A percentile compares a stretch with the other conserved stretches of the same genome.
Conservation (phyloP, 2,797 vertebrate species). For the Rousettus madagascariensis region DNA sequence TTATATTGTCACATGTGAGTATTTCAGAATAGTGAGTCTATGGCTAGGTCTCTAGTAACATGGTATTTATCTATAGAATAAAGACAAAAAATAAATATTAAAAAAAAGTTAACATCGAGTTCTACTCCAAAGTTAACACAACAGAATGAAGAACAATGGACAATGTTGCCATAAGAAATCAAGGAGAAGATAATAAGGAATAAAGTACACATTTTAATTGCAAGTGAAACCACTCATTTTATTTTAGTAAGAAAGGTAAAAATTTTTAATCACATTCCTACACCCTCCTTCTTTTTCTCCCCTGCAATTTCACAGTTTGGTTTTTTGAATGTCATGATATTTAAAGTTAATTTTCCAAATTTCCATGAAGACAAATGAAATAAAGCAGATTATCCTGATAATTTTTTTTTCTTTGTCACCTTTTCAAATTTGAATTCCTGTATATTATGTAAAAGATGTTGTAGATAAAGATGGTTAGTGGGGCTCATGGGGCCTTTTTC, state of each 20-base stretch:
- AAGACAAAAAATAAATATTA: neutral
- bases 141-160: neutral
- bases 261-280: slow-evolving; percentile 42
- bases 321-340: slow-evolving; percentile 74
- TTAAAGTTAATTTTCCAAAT: slow-evolving; percentile 71
- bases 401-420: slow-evolving; percentile 40
- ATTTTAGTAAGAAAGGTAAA: slow-evolving; percentile 69
- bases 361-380: slow-evolving; percentile 66
- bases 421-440: slow-evolving; percentile 60
- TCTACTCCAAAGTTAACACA: slow-evolving; percentile 7
- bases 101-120: slow-evolving; percentile 30
- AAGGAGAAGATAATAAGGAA: neutral
- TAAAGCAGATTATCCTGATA: slow-evolving; percentile 55
- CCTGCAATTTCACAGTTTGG: slow-evolving; percentile 55
- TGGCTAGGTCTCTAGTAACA: neutral
- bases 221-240: slow-evolving; percentile 35
- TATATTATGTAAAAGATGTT: slow-evolving; percentile 46
- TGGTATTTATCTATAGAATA: neutral
- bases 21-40: slow-evolving; percentile 26
- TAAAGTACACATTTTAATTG: slow-evolving; percentile 57
- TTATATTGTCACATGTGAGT: slow-evolving; percentile 62
- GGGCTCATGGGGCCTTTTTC: slow-evolving; percentile 56
- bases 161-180: neutral
- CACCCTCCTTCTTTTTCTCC: neutral
- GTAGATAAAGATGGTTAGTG: slow-evolving; percentile 51